Evolutionary conservation across 2,888 invertebrate species (phyloP).

Genomic region (Drosophila atripex): DNA sequence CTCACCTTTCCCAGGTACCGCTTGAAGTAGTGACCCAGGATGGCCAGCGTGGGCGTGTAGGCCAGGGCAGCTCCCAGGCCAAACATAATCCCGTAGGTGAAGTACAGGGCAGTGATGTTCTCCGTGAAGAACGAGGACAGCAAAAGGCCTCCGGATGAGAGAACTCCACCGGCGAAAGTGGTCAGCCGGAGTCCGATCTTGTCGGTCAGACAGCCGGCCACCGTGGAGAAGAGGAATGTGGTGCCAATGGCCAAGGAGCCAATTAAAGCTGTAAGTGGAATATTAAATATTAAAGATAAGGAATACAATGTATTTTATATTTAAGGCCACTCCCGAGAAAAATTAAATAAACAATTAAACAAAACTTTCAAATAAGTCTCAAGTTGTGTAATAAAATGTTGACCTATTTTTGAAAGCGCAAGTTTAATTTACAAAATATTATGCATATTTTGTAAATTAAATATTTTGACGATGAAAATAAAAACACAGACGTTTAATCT

Average conservation of each 20-base stretch:
- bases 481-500: not conserved
- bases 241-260: constrained; percentile 94
- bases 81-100: constrained; percentile 95
- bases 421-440: not conserved
- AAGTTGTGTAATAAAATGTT: not conserved
- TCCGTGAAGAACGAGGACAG: constrained; percentile 90
- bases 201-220: constrained; percentile 94
- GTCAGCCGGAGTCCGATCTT: constrained; percentile 93
- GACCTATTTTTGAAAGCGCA: not conserved
- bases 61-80: constrained; percentile 94
- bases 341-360: not conserved
- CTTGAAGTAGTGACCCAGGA: constrained; percentile 96
- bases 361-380: not conserved
- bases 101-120: constrained; percentile 89
- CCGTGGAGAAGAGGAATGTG: constrained; percentile 93
- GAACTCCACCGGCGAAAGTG: constrained; percentile 91
- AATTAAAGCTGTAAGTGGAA: constrained; percentile 90
- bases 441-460: not conserved
- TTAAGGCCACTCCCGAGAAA: not conserved
- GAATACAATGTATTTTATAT: not conserved
- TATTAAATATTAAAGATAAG: constrained; percentile 10
- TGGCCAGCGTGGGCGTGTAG: constrained; percentile 96
- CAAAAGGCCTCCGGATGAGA: constrained; percentile 91
- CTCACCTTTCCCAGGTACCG: constrained; percentile 93
- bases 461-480: not conserved